Percentiles rank a stretch among this genome's conserved stretches.
Evolutionary conservation across 2,888 invertebrate genomes (phyloP).

Genomic region (Ecdyonurus torrentis): DNA sequence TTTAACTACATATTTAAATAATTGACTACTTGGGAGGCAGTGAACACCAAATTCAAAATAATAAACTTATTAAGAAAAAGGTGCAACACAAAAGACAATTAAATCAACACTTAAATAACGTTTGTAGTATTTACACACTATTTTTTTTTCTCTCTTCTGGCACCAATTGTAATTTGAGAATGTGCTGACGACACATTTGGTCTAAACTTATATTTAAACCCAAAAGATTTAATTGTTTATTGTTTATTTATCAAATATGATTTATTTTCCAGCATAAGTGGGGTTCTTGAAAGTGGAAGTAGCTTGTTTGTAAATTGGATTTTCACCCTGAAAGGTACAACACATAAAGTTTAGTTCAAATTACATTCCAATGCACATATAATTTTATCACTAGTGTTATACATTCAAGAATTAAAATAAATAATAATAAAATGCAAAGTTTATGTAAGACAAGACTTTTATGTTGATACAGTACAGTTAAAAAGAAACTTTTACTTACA

Average conservation of each 20-base stretch:
- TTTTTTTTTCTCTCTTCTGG: too few relatives aligned
- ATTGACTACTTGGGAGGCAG: not conserved
- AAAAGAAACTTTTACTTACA: constrained; percentile 37
- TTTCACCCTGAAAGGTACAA: constrained; percentile 91
- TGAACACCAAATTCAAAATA: not conserved
- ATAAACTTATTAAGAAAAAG: not conserved
- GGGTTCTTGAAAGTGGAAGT: constrained; percentile 99
- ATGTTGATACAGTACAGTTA: not conserved
- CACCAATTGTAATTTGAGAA: too few relatives aligned
- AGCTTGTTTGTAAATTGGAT: constrained; percentile 98
- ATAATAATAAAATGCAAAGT: constrained; percentile 8
- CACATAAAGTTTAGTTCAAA: constrained; percentile 6
- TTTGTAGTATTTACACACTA: too few relatives aligned
- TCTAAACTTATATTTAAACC: too few relatives aligned
- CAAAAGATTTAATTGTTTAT: too few relatives aligned
- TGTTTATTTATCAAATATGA: constrained; percentile 15
- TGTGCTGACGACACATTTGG: too few relatives aligned
- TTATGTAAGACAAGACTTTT: not conserved
- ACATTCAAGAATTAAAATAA: not conserved
- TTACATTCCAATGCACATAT: too few relatives aligned
- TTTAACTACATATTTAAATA: not conserved
- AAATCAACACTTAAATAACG: too few relatives aligned
- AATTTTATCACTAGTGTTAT: too few relatives aligned
- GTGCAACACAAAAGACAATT: not conserved
- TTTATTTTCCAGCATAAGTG: constrained; percentile 74